Evolutionary conservation across 2,888 invertebrate species (phyloP), one percentile per base, ranked within the genome.

Genomic region (Dryomyza anilis): DNA sequence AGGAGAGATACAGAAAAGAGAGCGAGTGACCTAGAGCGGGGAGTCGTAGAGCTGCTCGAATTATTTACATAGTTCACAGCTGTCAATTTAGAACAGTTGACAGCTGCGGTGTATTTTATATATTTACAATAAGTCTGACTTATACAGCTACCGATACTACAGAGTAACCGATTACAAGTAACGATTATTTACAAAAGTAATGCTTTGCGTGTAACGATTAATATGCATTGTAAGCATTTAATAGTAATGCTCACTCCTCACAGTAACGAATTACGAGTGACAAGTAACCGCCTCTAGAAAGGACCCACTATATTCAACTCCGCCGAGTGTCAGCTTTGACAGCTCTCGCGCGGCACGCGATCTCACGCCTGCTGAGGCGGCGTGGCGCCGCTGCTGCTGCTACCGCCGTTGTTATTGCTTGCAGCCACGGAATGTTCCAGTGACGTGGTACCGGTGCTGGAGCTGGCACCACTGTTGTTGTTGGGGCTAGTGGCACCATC

Each of bases 401-500:
- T 43, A 64, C 45, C 19, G 71, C 60, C 19, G 70, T 67, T n/a
- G 72, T 71, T 62, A n/a, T n/a, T n/a, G n/a, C n/a, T n/a, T n/a
- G n/a, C n/a, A n/a, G n/a, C n/a, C n/a, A n/a, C n/a, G n/a, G n/a
- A n/a, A n/a, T n/a, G n/a, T n/a, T 78, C 78, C 68, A 79, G 66
- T 48, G 74, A 78, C 14, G 78, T 71, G 53, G 78, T 73, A 58
- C 74, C 73, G 14, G 79, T 76, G 30, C 78, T 73, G 65, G 74
- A 71, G 30, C 78, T 73, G 65, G 74, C 71, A 68, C 70, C 72
- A 70, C 73, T 75, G 57, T 81, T 80, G 61, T 81, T 81, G 62
- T 81, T 81, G 53, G 80, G 79, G 65, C 79, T 81, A 21, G 75
- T 73, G 27, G 78, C 77, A 53, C 67, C 74, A 48, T 67, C 21